Conservation (phyloP, 1,140 invertebrate species). For the Harlomillsia oculata region DNA sequence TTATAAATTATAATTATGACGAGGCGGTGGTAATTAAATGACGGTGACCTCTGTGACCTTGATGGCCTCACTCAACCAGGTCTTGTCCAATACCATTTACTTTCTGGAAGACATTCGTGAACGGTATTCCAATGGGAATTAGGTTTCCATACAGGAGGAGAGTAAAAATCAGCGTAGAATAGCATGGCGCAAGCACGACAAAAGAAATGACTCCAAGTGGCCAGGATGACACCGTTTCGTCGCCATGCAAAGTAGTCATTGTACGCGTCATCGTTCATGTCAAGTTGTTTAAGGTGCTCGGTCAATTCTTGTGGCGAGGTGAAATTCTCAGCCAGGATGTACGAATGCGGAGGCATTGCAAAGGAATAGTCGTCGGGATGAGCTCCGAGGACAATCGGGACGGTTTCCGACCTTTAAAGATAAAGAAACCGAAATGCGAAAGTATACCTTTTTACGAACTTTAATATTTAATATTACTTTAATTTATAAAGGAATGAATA, state of each 20-base stretch:
- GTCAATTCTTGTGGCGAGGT: conserved; percentile 45
- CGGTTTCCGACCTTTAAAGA: conserved; percentile 39
- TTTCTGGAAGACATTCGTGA: neutral
- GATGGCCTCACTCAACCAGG: too few relatives aligned
- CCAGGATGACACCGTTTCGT: conserved; percentile 21
- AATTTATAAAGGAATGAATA: neutral
- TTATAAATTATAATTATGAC: too few relatives aligned
- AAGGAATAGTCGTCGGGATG: conserved; percentile 42
- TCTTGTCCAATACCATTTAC: neutral
- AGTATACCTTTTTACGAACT: too few relatives aligned
- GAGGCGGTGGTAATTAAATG: too few relatives aligned
- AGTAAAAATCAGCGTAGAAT: conserved; percentile 12
- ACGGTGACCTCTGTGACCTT: too few relatives aligned
- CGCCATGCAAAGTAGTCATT: conserved; percentile 38
- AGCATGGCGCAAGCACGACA: conserved; percentile 35
- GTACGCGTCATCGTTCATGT: conserved; percentile 36
- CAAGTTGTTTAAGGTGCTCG: conserved; percentile 44
- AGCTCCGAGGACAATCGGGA: conserved; percentile 64
- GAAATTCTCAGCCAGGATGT: conserved; percentile 50
- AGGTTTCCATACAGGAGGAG: neutral
- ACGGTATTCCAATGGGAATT: neutral
- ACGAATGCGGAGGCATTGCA: conserved; percentile 55
- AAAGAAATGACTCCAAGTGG: conserved; percentile 17
- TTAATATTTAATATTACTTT: neutral
- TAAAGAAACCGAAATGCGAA: neutral